Conservation (phyloP, 2,113 vertebrate genomes). For the Siniperca chuatsi region DNA sequence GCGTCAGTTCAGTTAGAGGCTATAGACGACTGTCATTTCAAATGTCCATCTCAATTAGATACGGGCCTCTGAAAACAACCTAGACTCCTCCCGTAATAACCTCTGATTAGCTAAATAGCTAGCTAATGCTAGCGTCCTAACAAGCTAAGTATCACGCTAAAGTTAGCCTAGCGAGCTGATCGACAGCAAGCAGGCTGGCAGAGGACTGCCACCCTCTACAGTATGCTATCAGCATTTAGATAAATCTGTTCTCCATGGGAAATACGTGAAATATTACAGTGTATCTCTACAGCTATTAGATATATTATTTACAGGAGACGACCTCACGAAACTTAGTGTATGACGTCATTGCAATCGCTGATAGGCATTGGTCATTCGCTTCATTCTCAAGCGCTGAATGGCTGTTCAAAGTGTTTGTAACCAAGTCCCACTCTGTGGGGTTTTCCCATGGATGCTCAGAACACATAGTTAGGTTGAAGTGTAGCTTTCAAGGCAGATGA, state of each 20-base stretch:
- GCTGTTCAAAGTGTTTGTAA: constrained; percentile 34
- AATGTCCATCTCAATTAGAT: constrained; percentile 27
- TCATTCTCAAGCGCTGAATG: constrained; percentile 59
- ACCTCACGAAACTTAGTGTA: constrained; percentile 38
- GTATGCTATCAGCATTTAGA: constrained; percentile 41
- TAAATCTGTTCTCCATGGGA: constrained; percentile 16
- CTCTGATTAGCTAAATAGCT: constrained; percentile 71
- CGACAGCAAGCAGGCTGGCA: constrained; percentile 43
- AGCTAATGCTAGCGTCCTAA: constrained; percentile 62
- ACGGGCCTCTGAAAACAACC: constrained; percentile 38
- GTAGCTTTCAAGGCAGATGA: constrained; percentile 23
- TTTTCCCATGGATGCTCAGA: constrained; percentile 75
- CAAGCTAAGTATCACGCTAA: constrained; percentile 56
- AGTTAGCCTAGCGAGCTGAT: constrained; percentile 50
- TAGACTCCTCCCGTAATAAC: constrained; percentile 49
- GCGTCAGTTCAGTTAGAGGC: constrained; percentile 30
- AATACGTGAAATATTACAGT: constrained; percentile 49
- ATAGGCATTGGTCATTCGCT: constrained; percentile 52
- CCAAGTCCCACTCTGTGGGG: constrained; percentile 69
- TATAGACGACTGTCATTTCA: constrained; percentile 62
- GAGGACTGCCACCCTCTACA: constrained; percentile 48
- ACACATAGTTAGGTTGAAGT: constrained; percentile 74
- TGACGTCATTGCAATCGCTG: constrained; percentile 18
- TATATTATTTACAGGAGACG: constrained; percentile 80
- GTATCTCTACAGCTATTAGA: constrained; percentile 58